Conservation (phyloP, 2,113 vertebrate genomes). For the Brachypodius melanocephalos region DNA sequence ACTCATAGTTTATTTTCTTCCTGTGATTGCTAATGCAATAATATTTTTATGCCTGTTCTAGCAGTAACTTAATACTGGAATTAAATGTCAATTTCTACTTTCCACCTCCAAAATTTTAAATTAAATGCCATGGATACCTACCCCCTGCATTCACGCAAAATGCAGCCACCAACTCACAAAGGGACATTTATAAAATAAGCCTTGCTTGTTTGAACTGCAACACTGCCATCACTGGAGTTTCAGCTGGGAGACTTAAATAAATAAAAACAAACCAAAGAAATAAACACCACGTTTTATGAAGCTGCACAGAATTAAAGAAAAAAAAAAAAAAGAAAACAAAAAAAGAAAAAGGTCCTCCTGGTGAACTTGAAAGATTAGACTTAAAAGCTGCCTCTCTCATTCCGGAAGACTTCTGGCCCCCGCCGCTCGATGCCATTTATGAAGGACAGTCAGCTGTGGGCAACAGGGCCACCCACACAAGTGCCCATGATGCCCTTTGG, state of each 20-base stretch:
- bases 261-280: constrained; percentile 78
- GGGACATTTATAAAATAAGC: constrained; percentile 74
- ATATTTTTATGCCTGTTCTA: constrained; percentile 43
- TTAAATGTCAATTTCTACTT: constrained; percentile 60
- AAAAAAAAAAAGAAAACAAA: background rate
- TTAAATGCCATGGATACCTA: constrained; percentile 14
- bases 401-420: constrained; percentile 34
- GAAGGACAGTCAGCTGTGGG: background rate
- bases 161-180: constrained; percentile 61
- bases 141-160: constrained; percentile 48
- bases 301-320: background rate
- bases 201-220: constrained; percentile 69
- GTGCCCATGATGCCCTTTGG: rapidly evolving
- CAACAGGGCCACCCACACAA: background rate
- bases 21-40: constrained; percentile 33
- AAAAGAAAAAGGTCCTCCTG: background rate
- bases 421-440: background rate
- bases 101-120: constrained; percentile 45
- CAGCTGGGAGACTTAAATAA: constrained; percentile 69
- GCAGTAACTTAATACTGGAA: constrained; percentile 56
- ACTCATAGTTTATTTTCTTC: constrained; percentile 37
- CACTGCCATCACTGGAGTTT: constrained; percentile 61
- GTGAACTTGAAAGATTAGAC: background rate
- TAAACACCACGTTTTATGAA: constrained; percentile 78
- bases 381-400: background rate